These are phyloP conservation scores for Apogon hyalosoma DNA, from an alignment of 2,797 vertebrate species.

Conservation along the genomic window DNA sequence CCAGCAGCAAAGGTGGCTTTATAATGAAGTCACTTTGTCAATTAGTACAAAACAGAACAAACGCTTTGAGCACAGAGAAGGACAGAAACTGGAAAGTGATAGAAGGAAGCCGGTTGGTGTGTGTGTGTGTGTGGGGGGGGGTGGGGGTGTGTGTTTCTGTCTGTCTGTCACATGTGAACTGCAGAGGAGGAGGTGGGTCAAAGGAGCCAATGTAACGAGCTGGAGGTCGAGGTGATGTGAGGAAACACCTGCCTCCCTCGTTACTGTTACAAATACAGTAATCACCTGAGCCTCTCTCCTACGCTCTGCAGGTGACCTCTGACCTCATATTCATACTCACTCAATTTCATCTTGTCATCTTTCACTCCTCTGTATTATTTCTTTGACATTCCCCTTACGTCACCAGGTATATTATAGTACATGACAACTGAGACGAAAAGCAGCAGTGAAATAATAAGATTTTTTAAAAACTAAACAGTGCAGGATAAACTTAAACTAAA, in stretches of 20 bases:
- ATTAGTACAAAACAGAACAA: background rate
- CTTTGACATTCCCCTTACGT: background rate
- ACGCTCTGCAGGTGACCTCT: constrained; percentile 39
- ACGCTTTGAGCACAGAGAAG: constrained; percentile 3
- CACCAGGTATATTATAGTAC: too few species aligned
- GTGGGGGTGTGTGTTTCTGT: constrained; percentile 33
- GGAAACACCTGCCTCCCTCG: constrained; percentile 80
- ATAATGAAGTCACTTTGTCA: constrained; percentile 16
- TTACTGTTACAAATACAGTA: constrained; percentile 66
- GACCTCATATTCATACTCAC: constrained; percentile 24
- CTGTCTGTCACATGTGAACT: constrained; percentile 51
- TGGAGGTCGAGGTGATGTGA: constrained; percentile 50
- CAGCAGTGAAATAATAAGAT: too few species aligned
- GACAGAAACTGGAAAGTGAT: background rate
- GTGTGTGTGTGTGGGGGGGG: too few species aligned
- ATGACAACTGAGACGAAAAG: too few species aligned
- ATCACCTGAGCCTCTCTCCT: constrained; percentile 2
- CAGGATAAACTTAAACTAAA: too few species aligned
- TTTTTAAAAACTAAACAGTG: too few species aligned
- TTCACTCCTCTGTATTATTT: constrained; percentile 8
- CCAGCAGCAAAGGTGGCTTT: constrained; percentile 2
- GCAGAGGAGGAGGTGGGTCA: constrained; percentile 44
- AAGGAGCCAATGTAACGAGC: constrained; percentile 73
- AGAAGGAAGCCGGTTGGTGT: background rate
- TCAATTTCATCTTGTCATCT: constrained; percentile 41